Evolutionary conservation across 2,888 invertebrate genomes (phyloP).

Genomic region (Drosophila niveifrons): DNA sequence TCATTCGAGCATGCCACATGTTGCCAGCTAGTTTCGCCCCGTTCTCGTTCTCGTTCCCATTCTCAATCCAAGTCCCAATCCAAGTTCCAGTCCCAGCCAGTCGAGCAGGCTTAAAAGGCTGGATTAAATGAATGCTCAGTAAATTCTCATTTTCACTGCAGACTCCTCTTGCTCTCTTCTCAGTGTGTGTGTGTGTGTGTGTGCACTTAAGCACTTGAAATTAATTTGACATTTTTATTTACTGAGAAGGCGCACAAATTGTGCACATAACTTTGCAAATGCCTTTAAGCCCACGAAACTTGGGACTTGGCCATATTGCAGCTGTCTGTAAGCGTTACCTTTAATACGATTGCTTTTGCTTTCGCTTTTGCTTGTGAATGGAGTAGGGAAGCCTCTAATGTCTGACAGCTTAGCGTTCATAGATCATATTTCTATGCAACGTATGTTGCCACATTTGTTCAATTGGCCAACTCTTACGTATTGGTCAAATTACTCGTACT

Average conservation of each 20-base stretch:
- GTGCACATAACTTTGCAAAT: conserved; percentile 39
- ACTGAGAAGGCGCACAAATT: conserved; percentile 42
- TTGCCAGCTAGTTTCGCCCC: conserved; percentile 41
- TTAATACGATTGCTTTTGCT: conserved; percentile 2
- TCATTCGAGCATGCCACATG: conserved; percentile 65
- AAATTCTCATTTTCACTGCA: conserved; percentile 35
- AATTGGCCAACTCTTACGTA: conserved; percentile 27
- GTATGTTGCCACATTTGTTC: conserved; percentile 16
- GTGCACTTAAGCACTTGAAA: conserved; percentile 57
- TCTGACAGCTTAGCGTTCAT: conserved; percentile 38
- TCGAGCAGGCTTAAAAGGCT: conserved; percentile 35
- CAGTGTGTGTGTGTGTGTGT: conserved; percentile 6
- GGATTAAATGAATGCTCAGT: conserved; percentile 39
- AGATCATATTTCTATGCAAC: conserved; percentile 25
- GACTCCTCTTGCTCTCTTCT: neutral
- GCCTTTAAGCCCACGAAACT: conserved; percentile 11
- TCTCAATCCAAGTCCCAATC: neutral
- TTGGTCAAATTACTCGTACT: conserved; percentile 29
- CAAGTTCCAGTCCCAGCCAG: conserved; percentile 1
- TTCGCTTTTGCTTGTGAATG: neutral
- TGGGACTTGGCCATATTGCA: conserved; percentile 10
- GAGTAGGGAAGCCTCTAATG: conserved; percentile 28
- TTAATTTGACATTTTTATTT: conserved; percentile 68
- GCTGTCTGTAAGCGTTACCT: neutral
- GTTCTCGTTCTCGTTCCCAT: neutral